phyloP scores from a whole-genome alignment of 2,113 vertebrate species.

The Myiozetetes cayanensis region DNA sequence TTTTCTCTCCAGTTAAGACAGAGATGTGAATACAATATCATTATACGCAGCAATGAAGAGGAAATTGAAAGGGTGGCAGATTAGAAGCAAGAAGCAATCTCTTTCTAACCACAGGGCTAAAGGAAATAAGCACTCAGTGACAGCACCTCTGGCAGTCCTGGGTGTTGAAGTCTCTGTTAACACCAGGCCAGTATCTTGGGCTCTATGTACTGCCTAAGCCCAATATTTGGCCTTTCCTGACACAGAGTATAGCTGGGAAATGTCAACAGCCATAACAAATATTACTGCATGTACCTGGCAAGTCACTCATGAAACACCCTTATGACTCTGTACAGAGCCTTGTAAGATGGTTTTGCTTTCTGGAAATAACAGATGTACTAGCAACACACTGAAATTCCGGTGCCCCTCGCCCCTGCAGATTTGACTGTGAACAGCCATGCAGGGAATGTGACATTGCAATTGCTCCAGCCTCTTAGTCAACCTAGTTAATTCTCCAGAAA shows the following conservation, averaged over 20 bases:
- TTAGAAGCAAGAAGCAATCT: background rate
- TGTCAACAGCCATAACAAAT: constrained; percentile 39
- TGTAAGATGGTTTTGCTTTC: constrained; percentile 16
- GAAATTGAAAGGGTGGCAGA: background rate
- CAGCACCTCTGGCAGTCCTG: background rate
- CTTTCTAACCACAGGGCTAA: background rate
- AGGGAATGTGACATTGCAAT: background rate
- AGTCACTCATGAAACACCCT: constrained; percentile 38
- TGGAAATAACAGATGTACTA: background rate
- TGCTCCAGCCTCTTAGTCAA: background rate
- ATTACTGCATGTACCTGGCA: constrained; percentile 27
- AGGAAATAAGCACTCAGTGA: background rate
- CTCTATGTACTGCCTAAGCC: background rate
- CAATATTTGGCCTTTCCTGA: background rate
- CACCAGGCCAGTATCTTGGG: background rate
- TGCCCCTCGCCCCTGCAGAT: background rate
- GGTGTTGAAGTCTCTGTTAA: background rate
- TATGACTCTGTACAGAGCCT: background rate
- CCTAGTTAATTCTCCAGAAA: background rate
- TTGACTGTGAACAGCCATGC: background rate
- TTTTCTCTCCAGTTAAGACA: constrained; percentile 8
- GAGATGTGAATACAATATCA: background rate
- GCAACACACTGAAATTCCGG: background rate
- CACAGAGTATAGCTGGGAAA: background rate
- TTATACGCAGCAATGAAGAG: background rate